Percentiles rank a stretch among this genome's conserved stretches.
These are phyloP conservation scores for Saxicola maurus DNA, from an alignment of 2,797 vertebrate species.

Conservation along the genomic window DNA sequence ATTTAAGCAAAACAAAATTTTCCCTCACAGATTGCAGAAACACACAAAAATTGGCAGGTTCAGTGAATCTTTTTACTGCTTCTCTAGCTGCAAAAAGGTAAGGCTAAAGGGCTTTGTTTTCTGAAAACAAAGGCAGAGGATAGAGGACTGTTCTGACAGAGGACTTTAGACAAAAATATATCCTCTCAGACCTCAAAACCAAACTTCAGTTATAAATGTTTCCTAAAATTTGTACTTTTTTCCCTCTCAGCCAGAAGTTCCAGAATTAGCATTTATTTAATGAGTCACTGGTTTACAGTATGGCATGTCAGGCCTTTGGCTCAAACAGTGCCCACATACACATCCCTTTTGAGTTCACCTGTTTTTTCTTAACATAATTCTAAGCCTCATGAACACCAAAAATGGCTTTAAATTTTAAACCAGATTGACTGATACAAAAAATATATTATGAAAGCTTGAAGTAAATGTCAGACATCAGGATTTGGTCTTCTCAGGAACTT, in stretches of 20 bases:
- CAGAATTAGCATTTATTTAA: not conserved
- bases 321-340: not conserved
- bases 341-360: fast-evolving
- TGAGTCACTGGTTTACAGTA: not conserved
- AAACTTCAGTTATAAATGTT: not conserved
- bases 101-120: not conserved
- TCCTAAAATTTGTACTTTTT: not conserved
- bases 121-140: not conserved
- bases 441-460: not conserved
- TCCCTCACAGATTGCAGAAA: not conserved
- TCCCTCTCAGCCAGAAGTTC: not conserved
- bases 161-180: not conserved
- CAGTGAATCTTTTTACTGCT: not conserved
- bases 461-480: not conserved
- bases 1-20: not conserved
- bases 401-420: not conserved
- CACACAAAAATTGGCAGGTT: not conserved
- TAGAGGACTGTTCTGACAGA: not conserved
- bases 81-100: not conserved
- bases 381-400: not conserved
- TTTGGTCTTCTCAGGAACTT: not conserved
- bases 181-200: not conserved
- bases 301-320: not conserved
- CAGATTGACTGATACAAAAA: not conserved
- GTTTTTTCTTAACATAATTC: not conserved